Conservation (phyloP, 2,888 invertebrate species). For the Pharmacophagus antenor region DNA sequence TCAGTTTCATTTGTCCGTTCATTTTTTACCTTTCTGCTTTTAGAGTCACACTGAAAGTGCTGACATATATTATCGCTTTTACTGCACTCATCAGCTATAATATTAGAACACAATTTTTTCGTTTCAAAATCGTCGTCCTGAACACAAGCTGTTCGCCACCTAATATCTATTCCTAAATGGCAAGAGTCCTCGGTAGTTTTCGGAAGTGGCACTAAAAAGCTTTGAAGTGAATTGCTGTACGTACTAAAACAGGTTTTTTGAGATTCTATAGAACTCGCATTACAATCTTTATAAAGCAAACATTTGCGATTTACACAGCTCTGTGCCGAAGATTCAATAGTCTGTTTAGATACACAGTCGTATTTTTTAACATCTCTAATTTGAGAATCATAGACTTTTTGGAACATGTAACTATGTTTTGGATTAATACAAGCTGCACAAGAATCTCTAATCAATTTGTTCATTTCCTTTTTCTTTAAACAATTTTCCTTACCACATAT, state of each 20-base stretch:
- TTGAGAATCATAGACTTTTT: constrained; percentile 13
- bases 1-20: not conserved
- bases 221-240: not conserved
- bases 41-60: not conserved
- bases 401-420: constrained; percentile 22
- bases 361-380: not conserved
- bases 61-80: not conserved
- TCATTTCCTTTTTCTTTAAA: constrained; percentile 4
- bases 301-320: not conserved
- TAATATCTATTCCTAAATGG: constrained; percentile 14
- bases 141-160: constrained; percentile 12
- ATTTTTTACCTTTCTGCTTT: not conserved
- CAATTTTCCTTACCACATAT: not conserved
- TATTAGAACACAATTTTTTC: not conserved
- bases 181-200: too few species aligned
- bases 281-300: not conserved
- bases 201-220: constrained; percentile 12
- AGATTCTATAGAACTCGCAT: not conserved
- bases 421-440: not conserved
- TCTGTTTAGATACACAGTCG: not conserved
- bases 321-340: not conserved
- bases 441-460: constrained; percentile 16
- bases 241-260: not conserved
- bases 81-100: not conserved
- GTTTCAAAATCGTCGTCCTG: not conserved